These are phyloP conservation scores for Erebia aethiops DNA, from an alignment of 2,888 invertebrate genomes.

Conservation along the genomic window DNA sequence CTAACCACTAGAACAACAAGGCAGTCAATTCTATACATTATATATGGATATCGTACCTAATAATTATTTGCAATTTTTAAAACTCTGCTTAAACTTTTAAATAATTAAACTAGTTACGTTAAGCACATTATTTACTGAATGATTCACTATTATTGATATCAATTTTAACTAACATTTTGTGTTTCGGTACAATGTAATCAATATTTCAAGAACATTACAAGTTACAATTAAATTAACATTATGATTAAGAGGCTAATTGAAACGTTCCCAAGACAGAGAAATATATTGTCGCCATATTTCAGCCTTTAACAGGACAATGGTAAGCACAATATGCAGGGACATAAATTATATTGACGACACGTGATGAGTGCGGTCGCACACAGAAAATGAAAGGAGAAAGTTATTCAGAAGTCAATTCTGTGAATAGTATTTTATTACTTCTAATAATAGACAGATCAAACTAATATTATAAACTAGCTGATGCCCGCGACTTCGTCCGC, in stretches of 20 bases:
- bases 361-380: conserved; percentile 28
- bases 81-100: no score
- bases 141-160: no score
- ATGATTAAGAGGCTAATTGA: conserved; percentile 24
- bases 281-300: conserved; percentile 31
- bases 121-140: no score
- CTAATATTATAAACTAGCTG: no score
- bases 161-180: no score
- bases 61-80: no score
- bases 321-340: conserved; percentile 48
- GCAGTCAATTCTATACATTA: no score
- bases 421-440: neutral
- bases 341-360: conserved; percentile 50
- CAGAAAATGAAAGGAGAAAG: conserved; percentile 39
- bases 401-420: conserved; percentile 10
- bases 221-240: conserved; percentile 27
- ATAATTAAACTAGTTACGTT: no score
- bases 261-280: conserved; percentile 31
- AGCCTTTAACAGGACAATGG: conserved; percentile 36
- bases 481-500: no score
- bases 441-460: no score
- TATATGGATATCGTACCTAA: no score
- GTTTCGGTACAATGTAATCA: conserved; percentile 33
- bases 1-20: no score
- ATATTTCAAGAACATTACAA: conserved; percentile 28